Base-by-base conservation (phyloP, 1,140 invertebrate species). In the Drosophila malerkotliana region DNA sequence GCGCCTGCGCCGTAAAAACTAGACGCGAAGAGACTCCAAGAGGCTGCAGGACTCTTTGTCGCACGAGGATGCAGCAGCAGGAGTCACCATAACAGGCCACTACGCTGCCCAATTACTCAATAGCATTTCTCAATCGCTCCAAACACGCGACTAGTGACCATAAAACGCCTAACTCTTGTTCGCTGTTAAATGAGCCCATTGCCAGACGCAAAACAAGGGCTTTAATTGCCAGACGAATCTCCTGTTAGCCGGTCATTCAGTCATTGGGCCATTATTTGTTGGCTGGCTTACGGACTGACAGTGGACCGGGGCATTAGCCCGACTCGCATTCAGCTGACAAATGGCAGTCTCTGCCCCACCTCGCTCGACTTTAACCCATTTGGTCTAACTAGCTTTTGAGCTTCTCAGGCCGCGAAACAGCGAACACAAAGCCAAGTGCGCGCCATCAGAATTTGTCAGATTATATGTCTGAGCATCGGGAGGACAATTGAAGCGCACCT, bases 131-230 rank as follows among this genome's bases (percentile, higher is more conserved):
- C 74, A 81, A 85, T 76, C 56, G 64, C 39, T 48, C 59, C 28
- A 45, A 58, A 62, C 66, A 81, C 59, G 64, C 66, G 74, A 53
- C 47, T 56, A 58, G 45, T 68, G 82, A 52, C 74, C 82, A 71
- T 78, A 82, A 82, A 85, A 82, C 82, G 78, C 78, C 82, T 76
- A 85, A 87, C 80, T 82, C 78, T 72, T 87, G 82, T 87, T 34
- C 34, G 53, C 59, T 24, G 66, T 45, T 54, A 72, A 85, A 72
- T 87, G 53, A 68, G 72, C 62, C 59, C 51, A 79, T 66, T 53
- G 45, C 47, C 39, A 66, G 67, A 59, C 39, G 39, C 48, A 59
- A 76, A 79, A 63, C 74, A 85, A 49, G 62, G 14, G 8, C 69
- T 67, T 66, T 87, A 87, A 85, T 81, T 78, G 58, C 58, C 44